Evolutionary conservation across 2,797 vertebrate species (phyloP).

Genomic region (Clangula hyemalis): DNA sequence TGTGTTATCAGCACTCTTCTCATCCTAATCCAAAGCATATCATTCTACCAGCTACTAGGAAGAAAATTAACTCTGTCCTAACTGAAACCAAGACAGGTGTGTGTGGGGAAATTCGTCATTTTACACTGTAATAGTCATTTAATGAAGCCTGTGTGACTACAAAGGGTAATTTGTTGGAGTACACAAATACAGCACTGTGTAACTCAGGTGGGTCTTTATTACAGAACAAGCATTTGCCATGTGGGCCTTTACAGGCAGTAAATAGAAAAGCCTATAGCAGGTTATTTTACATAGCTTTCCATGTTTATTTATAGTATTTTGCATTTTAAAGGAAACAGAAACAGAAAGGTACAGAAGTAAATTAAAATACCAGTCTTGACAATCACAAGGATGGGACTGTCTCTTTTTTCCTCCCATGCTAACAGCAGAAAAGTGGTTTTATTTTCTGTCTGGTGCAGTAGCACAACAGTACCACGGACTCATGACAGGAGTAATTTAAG

Average conservation of each 20-base stretch:
- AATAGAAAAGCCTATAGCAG: neutral
- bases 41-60: too few species aligned
- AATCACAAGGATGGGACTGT: accelerated
- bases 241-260: neutral
- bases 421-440: neutral
- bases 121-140: neutral
- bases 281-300: neutral
- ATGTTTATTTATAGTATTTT: neutral
- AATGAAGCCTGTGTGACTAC: neutral
- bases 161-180: neutral
- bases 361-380: neutral
- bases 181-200: neutral
- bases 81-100: too few species aligned
- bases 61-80: too few species aligned
- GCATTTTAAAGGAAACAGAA: neutral
- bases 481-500: neutral
- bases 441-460: neutral
- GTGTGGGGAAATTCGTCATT: neutral
- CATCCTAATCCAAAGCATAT: too few species aligned
- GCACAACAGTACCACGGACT: neutral
- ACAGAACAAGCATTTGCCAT: neutral
- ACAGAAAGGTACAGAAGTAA: neutral
- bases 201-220: neutral
- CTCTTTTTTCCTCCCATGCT: neutral
- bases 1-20: too few species aligned